Evolutionary conservation across 2,113 vertebrate genomes (phyloP), one percentile per base, ranked within the genome.

Genomic region (Chlorocebus sabaeus): DNA sequence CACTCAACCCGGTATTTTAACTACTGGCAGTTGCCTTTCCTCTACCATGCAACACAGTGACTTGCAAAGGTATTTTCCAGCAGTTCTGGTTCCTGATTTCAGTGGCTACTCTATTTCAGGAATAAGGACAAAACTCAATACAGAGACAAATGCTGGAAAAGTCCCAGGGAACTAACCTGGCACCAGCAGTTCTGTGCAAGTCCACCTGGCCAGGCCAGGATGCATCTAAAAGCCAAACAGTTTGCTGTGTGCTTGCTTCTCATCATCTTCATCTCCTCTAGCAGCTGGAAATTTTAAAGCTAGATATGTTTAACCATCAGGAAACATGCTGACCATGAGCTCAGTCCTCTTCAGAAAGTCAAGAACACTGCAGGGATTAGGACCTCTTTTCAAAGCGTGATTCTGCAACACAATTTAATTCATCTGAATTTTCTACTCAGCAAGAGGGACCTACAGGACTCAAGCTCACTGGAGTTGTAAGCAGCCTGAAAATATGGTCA

Each of bases 41-140:
- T 95, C 92, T 88, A 93, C 70, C 72, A 72, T 52, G 61, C 16
- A 95, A 43, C 85, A 90, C 0, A 68, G 90, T 64, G 80, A 67
- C 95, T 97, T 93, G 81, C 95, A 94, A 94, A 95, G 94, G 96
- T 96, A 96, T 96, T 97, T 97, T 64, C 95, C 95, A 93, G 75
- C 25, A 68, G 25, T 73, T 91, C 45, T 81, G 92, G 95, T 96
- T 97, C 96, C 90, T 97, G 57, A 55, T 97, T 95, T 97, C 83
- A 95, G 82, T 82, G 87, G 87, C 89, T 73, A 86, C 86, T 81
- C 32, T 92, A 89, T 81, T 93, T 96, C 83, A 96, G 88, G 93
- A 95, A 88, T 70, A 97, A 89, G 86, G 89, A 88, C 48, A 92
- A 90, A 89, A 90, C 59, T 96, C 94, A 94, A 76, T 3, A 87